Evolutionary conservation across 2,888 invertebrate species (phyloP), one percentile per base, ranked within the genome.

Genomic region (Phymatocera aterrima): DNA sequence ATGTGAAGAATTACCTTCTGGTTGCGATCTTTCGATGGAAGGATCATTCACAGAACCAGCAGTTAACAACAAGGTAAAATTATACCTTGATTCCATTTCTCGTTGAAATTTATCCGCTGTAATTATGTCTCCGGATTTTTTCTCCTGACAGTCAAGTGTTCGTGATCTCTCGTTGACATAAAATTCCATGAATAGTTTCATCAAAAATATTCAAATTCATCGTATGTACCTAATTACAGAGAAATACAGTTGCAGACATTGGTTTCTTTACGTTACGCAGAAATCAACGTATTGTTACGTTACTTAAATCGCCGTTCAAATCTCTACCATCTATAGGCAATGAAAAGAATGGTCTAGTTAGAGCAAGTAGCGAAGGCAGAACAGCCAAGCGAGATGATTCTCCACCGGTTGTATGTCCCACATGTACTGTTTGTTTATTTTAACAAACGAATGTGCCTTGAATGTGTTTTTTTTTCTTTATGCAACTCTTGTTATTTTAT

Each of bases 1-100:
- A 78, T 97, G 97, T 88, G 97, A 97, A 90, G 97, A 97, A 91
- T 93, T 96, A 79, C 97, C 97, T 18, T 95, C 96, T 6, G 97
- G 96, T 74, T 96, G 96, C 88, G 97, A 97, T 91, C 92, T 96
- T 40, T 90, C 90, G 1, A 87, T 90, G 88, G 90, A 90, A 84
- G 88, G 87, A 37, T 88, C 90, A 4, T 90, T 90, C 79, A 85
- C 88, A 1, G 90, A 90, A 72, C 85, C 89, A 6, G 83, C 88
- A 31, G 81, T 86, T 60, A 86, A 84, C 61, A 87, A 79, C 75
- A 90, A 90, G 86, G 90, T 90, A 31, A n/a, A 72, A 46, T 57
- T 40, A 8, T 40, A 24, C n/a, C 31, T 6, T 6, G 24, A 43
- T 28, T 28, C 34, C 18, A 18, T 64, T 34, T 37, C 37, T 21